These are phyloP conservation scores for Characodon lateralis DNA, from an alignment of 2,797 vertebrate genomes.

Conservation along the genomic window DNA sequence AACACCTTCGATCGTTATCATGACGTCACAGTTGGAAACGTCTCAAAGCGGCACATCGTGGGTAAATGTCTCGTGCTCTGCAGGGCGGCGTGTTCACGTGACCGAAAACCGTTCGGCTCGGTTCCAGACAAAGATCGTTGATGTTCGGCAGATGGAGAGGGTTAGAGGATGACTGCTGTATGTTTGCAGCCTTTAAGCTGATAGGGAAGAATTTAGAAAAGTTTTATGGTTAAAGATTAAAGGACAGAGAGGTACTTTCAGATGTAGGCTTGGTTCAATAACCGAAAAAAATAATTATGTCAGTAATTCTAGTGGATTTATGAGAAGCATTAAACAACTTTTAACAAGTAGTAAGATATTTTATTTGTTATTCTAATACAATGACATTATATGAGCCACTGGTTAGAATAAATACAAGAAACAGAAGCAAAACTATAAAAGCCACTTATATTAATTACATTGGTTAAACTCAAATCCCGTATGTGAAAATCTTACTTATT, in stretches of 20 bases:
- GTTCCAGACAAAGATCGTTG: conserved; percentile 43
- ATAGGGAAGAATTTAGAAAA: background rate
- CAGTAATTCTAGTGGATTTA: background rate
- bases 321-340: background rate
- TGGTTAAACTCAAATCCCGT: too few species aligned
- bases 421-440: background rate
- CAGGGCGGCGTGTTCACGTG: conserved; percentile 28
- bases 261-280: background rate
- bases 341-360: background rate
- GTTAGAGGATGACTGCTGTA: background rate
- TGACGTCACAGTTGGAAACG: background rate
- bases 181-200: background rate
- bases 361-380: background rate
- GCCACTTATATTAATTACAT: background rate
- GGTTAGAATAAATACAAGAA: background rate
- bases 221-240: background rate
- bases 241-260: background rate
- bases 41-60: background rate
- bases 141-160: rapidly evolving
- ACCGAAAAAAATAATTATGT: background rate
- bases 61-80: conserved; percentile 14
- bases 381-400: background rate
- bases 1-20: background rate
- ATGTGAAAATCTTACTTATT: background rate
- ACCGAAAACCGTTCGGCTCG: conserved; percentile 1